Conservation (phyloP, 2,797 vertebrate genomes). For the Capromys pilorides region DNA sequence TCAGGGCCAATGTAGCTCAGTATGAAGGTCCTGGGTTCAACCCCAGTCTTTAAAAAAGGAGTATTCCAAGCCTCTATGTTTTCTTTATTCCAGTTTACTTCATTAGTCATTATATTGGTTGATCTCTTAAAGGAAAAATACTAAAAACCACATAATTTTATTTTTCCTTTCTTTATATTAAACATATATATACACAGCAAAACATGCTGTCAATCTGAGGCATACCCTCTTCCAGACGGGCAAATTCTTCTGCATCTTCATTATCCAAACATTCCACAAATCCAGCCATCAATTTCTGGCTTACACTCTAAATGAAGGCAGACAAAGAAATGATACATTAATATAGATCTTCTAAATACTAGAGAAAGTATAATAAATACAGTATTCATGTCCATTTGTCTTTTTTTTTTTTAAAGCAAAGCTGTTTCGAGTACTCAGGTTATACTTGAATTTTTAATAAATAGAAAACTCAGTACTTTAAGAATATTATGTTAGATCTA, state of each 20-base stretch:
- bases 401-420: constrained; percentile 32
- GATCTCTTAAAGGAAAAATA: not conserved
- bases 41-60: not conserved
- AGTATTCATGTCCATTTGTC: not conserved
- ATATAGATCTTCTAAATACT: constrained; percentile 1
- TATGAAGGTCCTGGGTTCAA: not conserved
- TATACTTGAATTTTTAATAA: constrained; percentile 38
- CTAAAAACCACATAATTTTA: not conserved
- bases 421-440: constrained; percentile 22
- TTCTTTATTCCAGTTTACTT: not conserved
- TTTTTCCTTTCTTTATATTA: not conserved
- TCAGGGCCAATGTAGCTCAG: not conserved
- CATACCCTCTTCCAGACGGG: constrained; percentile 92
- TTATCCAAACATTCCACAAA: constrained; percentile 98
- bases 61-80: not conserved
- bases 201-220: not conserved
- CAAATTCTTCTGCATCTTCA: constrained; percentile 94
- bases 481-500: not conserved
- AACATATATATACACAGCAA: not conserved
- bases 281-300: constrained; percentile 97
- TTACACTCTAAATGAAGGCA: constrained; percentile 87
- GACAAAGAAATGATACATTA: constrained; percentile 51
- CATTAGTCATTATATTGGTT: not conserved
- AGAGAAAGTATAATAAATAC: constrained; percentile 4
- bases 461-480: constrained; percentile 55